phyloP scores from a whole-genome alignment of 1,140 invertebrate species.

The Tetragonula clypearis region DNA sequence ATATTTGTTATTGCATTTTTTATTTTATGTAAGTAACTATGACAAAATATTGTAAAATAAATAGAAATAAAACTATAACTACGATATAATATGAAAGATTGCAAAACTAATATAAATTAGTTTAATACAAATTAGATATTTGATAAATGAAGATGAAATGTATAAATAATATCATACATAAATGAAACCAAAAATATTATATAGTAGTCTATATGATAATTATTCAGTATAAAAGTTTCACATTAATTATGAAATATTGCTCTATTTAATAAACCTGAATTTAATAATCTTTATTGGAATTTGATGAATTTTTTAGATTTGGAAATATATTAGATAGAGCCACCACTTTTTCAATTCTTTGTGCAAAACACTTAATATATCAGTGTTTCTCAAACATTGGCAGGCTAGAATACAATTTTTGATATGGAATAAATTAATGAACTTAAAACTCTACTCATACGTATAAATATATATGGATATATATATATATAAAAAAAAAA shows the following conservation, averaged over 20 bases:
- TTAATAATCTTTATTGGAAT: conserved; percentile 17
- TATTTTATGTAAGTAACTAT: not conserved
- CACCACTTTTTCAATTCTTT: conserved; percentile 68
- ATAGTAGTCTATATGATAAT: not conserved
- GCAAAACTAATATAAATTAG: not conserved
- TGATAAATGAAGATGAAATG: not conserved
- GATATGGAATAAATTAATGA: conserved; percentile 49
- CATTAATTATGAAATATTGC: conserved; percentile 4
- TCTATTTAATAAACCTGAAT: not conserved
- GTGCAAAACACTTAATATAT: conserved; percentile 72
- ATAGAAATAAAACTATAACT: not conserved
- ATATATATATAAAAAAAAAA: conserved; percentile 4
- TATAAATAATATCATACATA: not conserved
- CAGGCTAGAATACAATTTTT: conserved; percentile 67
- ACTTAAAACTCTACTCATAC: conserved; percentile 56
- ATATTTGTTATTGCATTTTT: not conserved
- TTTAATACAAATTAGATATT: not conserved
- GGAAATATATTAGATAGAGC: conserved; percentile 69
- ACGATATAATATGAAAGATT: not conserved
- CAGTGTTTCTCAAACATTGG: conserved; percentile 79
- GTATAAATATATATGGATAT: conserved; percentile 22
- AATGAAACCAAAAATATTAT: conserved; percentile 12
- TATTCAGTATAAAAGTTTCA: not conserved
- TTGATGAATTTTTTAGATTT: conserved; percentile 33
- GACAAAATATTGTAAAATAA: not conserved